Conservation (phyloP, 2,888 invertebrate species). For the Salpingus planirostris region DNA sequence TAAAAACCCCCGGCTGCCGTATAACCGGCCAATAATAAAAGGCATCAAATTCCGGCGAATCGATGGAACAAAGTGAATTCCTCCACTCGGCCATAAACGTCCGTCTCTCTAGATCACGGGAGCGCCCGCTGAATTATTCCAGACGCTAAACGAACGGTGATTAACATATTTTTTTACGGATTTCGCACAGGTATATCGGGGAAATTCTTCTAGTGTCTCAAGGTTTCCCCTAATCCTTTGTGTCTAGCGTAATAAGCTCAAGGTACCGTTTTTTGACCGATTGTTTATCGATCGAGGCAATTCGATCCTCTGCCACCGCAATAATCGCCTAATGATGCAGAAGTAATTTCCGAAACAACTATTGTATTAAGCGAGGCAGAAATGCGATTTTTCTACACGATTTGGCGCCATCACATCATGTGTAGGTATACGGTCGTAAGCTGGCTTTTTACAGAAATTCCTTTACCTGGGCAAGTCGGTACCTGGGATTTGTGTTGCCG, state of each 20-base stretch:
- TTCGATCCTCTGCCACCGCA: no score
- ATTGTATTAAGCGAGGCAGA: no score
- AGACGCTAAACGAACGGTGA: neutral
- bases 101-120: no score
- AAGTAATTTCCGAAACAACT: no score
- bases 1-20: no score
- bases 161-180: neutral
- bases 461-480: slow-evolving; percentile 5
- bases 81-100: no score
- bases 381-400: neutral
- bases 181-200: neutral
- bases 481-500: no score
- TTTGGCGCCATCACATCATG: neutral
- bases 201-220: neutral
- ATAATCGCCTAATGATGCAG: neutral
- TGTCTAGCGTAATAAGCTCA: no score
- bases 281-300: neutral
- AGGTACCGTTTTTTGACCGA: neutral
- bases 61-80: no score
- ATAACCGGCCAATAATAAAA: no score
- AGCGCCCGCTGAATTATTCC: neutral
- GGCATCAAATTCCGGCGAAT: no score
- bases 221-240: neutral
- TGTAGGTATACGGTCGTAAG: neutral
- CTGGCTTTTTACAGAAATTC: neutral